Evolutionary conservation across 2,113 vertebrate species (phyloP), one percentile per base, ranked within the genome.

Genomic region (Macquaria ambigua): DNA sequence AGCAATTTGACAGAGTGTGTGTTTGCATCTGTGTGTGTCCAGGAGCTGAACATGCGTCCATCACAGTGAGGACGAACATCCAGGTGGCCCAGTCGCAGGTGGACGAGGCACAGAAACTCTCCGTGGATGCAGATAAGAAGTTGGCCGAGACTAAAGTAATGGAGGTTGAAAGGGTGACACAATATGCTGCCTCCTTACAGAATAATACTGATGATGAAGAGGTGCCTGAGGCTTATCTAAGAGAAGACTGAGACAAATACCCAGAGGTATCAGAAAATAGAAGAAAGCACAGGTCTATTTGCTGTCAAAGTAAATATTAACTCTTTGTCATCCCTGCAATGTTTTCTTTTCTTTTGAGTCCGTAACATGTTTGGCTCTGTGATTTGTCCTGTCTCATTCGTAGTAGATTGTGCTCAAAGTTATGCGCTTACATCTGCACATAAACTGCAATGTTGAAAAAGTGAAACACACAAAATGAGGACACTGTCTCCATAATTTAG

Each of bases 41-140:
- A 99, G 98, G 98, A 86, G 98, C 98, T 0, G 97, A 98, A 59
- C 97, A 98, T 58, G 97, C 97, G 3, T 97, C 96, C 0, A 25
- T 97, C 46, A 95, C 95, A 0, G 90, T 95, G 37, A 96, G 94
- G 62, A 97, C 92, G 53, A 97, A 98, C 84, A 93, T 99, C 28
- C 95, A 98, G 92, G 79, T 97, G 78, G 95, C 97, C 62, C 96
- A 96, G 56, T 91, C 95, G 0, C 98, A 98, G 81, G 96, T 98
- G 74, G 96, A 97, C 48, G 97, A 97, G 77, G 95, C 96, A 0
- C 93, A 91, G 39, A 97, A 97, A 92, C 91, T 97, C 20, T 97
- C 96, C 2, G 81, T 88, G 86, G 97, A 97, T 31, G 97, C 98
- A 0, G 97, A 99, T 83, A 96, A 94, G 88, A 97, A 96, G 91